These are phyloP conservation scores for Luperina testacea DNA, from an alignment of 2,888 invertebrate genomes.

Conservation along the genomic window DNA sequence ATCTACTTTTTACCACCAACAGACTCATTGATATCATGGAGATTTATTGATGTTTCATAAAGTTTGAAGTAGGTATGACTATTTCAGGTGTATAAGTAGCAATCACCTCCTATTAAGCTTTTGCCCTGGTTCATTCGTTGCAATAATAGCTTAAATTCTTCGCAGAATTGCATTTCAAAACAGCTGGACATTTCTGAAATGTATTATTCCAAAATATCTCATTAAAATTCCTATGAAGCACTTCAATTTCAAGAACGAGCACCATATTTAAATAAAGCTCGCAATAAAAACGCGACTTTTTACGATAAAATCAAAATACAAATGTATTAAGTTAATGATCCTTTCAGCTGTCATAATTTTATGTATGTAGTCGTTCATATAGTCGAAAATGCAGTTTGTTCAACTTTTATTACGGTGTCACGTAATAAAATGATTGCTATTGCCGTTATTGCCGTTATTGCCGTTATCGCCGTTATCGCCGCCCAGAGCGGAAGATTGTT, in stretches of 20 bases:
- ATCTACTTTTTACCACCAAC: not conserved
- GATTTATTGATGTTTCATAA: not conserved
- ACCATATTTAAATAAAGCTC: slow-evolving; percentile 38
- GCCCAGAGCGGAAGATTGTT: slow-evolving; percentile 86
- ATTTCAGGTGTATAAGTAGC: not conserved
- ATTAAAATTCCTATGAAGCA: slow-evolving; percentile 34
- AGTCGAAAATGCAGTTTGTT: slow-evolving; percentile 75
- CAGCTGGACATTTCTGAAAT: not conserved
- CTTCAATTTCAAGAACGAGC: slow-evolving; percentile 31
- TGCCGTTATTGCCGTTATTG: slow-evolving; percentile 86
- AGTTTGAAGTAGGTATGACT: not conserved
- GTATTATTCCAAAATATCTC: not conserved
- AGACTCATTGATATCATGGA: not conserved
- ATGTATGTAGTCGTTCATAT: slow-evolving; percentile 55
- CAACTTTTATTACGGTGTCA: slow-evolving; percentile 82
- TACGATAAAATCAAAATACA: slow-evolving; percentile 47
- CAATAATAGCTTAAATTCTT: not conserved
- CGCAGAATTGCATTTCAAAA: not conserved
- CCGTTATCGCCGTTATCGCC: slow-evolving; percentile 85
- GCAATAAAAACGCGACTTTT: slow-evolving; percentile 48
- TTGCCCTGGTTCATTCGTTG: not conserved
- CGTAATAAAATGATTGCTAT: slow-evolving; percentile 83
- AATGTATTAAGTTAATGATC: slow-evolving; percentile 56
- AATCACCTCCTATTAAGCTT: not conserved
- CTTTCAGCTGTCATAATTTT: slow-evolving; percentile 54